Conservation (phyloP, 2,113 vertebrate species). For the Coturnix japonica region DNA sequence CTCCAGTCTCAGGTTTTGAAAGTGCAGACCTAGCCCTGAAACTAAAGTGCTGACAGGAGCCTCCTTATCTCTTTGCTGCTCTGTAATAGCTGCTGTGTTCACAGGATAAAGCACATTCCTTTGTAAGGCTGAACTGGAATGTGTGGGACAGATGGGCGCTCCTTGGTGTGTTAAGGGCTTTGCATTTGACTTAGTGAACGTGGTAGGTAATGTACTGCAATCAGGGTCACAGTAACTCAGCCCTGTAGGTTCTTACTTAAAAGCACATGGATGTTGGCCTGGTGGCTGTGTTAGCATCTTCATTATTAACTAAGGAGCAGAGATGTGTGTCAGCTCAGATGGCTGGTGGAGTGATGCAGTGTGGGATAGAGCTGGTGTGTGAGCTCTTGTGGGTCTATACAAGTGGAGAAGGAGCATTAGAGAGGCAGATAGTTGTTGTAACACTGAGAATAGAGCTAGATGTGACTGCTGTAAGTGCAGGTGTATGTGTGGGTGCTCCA, state of each 20-base stretch:
- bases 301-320: neutral
- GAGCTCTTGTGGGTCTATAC: fast-evolving
- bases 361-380: neutral
- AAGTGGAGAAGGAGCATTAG: neutral
- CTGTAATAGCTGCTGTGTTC: neutral
- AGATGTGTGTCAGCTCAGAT: neutral
- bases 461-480: neutral
- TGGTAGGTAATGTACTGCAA: neutral
- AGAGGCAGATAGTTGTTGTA: neutral
- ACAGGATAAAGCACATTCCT: neutral
- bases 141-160: neutral
- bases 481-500: neutral
- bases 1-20: constrained; percentile 42
- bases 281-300: neutral
- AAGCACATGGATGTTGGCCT: neutral
- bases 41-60: constrained; percentile 45
- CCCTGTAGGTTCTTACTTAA: neutral
- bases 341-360: neutral
- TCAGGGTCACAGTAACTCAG: neutral
- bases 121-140: fast-evolving
- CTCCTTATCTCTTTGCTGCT: neutral
- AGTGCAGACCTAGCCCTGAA: constrained; percentile 43
- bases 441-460: no score
- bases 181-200: neutral
- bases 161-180: neutral